Conservation (phyloP, 2,888 invertebrate species). For the Phytoseiulus persimilis region DNA sequence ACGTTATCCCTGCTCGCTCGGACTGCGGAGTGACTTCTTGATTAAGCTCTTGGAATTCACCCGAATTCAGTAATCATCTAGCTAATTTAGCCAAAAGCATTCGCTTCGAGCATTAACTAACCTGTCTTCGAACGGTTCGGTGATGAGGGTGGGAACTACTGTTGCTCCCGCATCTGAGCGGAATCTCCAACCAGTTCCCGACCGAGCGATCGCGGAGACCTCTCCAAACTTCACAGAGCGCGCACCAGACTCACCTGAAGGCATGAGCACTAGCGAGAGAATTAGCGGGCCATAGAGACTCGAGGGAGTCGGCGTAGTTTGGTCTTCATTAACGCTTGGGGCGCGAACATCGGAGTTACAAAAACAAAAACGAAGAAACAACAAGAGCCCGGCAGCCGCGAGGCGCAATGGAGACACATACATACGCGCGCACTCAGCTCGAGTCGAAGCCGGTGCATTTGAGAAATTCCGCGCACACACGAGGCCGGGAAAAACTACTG, state of each 20-base stretch:
- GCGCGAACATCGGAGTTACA: slow-evolving; percentile 5
- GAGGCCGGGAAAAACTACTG: not conserved
- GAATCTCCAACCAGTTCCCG: too few relatives aligned
- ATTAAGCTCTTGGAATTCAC: not conserved
- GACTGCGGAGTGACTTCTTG: not conserved
- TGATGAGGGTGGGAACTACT: not conserved
- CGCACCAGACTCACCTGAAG: not conserved
- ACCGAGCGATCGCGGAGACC: too few relatives aligned
- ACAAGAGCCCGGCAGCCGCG: not conserved
- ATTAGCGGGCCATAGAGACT: not conserved
- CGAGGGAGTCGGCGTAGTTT: not conserved
- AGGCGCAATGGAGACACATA: not conserved
- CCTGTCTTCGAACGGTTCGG: not conserved
- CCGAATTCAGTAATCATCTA: not conserved
- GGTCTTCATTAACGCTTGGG: not conserved
- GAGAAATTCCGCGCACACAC: not conserved
- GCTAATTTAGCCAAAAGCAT: not conserved
- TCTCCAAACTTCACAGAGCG: not conserved
- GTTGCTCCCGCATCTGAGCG: too few relatives aligned
- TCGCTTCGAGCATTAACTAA: not conserved
- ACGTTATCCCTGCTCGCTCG: too few relatives aligned
- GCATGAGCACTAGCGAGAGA: not conserved
- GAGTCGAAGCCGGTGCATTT: not conserved
- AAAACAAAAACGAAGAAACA: slow-evolving; percentile 5
- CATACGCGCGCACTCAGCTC: not conserved